These are phyloP conservation scores for Temnothorax ravouxi DNA, from an alignment of 2,888 invertebrate genomes.

Conservation along the genomic window DNA sequence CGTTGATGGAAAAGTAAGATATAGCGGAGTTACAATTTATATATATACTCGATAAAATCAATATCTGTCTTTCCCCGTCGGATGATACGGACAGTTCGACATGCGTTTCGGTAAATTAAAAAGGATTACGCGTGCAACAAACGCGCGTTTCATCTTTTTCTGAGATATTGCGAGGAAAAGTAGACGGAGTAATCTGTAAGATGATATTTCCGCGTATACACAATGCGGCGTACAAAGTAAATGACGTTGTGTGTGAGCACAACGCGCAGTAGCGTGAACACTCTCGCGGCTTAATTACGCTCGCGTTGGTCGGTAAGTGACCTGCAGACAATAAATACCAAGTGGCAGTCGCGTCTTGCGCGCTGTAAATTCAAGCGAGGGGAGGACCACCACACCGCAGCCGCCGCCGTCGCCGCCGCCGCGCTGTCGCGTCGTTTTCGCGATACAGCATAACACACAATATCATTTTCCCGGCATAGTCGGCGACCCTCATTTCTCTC, in stretches of 20 bases:
- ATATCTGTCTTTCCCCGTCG: constrained; percentile 26
- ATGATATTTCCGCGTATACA: constrained; percentile 16
- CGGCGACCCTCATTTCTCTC: constrained; percentile 81
- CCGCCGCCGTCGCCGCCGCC: constrained; percentile 45
- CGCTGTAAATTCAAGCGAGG: constrained; percentile 63
- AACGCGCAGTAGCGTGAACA: constrained; percentile 31
- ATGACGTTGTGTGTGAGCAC: constrained; percentile 11
- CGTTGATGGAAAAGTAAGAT: constrained; percentile 27
- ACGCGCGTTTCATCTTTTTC: not conserved
- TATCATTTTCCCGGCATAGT: constrained; percentile 80
- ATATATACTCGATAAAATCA: constrained; percentile 41
- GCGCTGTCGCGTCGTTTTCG: constrained; percentile 66
- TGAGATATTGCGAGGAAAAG: not conserved
- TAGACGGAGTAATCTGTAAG: constrained; percentile 6
- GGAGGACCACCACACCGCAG: constrained; percentile 26
- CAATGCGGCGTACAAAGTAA: constrained; percentile 4
- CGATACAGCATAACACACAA: constrained; percentile 78
- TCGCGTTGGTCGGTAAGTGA: constrained; percentile 45
- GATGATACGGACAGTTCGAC: not conserved
- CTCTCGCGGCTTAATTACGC: constrained; percentile 50
- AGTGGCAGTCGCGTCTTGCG: constrained; percentile 66
- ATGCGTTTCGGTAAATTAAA: constrained; percentile 34
- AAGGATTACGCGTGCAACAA: constrained; percentile 3
- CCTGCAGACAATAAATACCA: constrained; percentile 73
- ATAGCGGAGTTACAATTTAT: constrained; percentile 34